Evolutionary conservation across 2,888 invertebrate species (phyloP), one percentile per base, ranked within the genome.

Genomic region (Cylindroiulus punctatus): DNA sequence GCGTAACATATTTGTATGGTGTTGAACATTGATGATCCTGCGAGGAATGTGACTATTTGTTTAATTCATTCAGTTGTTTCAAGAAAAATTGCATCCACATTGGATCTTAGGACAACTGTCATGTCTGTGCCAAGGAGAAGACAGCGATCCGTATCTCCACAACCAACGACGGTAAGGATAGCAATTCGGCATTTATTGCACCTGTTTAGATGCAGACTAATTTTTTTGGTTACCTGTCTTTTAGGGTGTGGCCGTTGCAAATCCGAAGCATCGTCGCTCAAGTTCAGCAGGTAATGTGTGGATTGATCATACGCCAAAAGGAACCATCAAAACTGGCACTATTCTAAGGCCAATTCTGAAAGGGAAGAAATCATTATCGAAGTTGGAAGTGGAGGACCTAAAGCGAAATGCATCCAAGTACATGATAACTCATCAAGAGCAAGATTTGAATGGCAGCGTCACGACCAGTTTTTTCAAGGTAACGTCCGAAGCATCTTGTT

Each of bases 391-490:
- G 0, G 96, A 95, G 88, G 94, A 92, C 93, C 93, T 97, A 12
- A 89, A 88, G 17, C 87, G 88, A 84, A 90, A 94, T 93, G 89
- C 93, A 30, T 94, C 95, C 0, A 97, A 97, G 90, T 99, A 99
- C 91, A 96, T 98, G 88, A 93, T 99, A 0, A 95, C 97, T 26
- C 95, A 97, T 0, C 98, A 99, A 91, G 96, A 96, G 89, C 95
- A 96, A 86, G 98, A 98, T 90, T 94, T 95, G 0, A 96, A 96
- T 89, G 99, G 99, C 0, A 97, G 97, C 90, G 92, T 99, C 2
- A 97, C 97, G 91, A 99, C 98, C 0, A 96, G 96, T 89, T 90
- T 98, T 22, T 97, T 96, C 90, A 99, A 98, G 93, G 94, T 94
- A 89, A 88, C n/a, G n/a, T n/a, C n/a, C n/a, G n/a, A n/a, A n/a